Conservation (phyloP, 2,113 vertebrate species). For the Lampris megalopsis region DNA sequence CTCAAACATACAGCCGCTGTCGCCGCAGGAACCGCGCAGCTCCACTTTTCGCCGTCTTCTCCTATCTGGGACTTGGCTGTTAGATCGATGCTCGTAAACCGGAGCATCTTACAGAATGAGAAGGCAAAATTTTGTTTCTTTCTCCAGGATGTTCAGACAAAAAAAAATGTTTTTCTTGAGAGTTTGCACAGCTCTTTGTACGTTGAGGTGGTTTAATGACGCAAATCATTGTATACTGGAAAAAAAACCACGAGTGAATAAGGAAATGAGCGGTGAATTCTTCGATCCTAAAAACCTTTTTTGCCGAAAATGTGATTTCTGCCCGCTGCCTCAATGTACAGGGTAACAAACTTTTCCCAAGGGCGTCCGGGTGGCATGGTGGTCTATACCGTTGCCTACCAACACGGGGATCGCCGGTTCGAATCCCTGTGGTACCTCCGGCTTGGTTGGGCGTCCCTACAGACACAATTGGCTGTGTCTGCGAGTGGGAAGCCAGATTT, state of each 20-base stretch:
- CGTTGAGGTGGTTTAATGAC: not conserved
- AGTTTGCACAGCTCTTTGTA: not conserved
- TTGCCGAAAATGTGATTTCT: not conserved
- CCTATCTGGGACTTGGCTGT: no score
- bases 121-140: not conserved
- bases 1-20: slow-evolving; percentile 26
- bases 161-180: not conserved
- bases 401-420: no score
- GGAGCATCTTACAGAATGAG: no score
- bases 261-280: not conserved
- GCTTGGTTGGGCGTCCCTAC: no score
- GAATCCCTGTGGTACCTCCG: no score
- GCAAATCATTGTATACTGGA: no score
- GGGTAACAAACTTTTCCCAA: slow-evolving; percentile 57
- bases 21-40: not conserved
- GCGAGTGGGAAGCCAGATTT: no score
- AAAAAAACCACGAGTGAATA: no score
- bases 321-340: slow-evolving; percentile 24
- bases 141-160: not conserved
- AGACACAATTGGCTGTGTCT: no score
- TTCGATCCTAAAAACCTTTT: not conserved
- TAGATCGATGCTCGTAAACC: no score
- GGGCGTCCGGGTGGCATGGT: no score
- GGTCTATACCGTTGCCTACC: no score
- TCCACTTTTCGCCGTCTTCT: not conserved